These are phyloP conservation scores for Poeciliopsis prolifica DNA, from an alignment of 2,113 vertebrate genomes.

Conservation along the genomic window DNA sequence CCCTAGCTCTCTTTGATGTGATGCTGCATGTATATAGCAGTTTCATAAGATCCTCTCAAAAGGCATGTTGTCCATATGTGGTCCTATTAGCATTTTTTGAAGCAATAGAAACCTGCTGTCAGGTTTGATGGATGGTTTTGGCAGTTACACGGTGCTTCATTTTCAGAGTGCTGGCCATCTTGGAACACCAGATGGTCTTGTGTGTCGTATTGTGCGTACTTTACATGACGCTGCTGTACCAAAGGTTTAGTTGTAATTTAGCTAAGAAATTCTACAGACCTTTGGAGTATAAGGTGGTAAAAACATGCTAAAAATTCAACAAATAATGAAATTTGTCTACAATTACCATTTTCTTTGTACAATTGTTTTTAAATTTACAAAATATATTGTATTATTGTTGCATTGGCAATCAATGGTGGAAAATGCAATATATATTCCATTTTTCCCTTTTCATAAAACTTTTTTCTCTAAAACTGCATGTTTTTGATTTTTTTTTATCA, in stretches of 20 bases:
- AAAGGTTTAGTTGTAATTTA: constrained; percentile 8
- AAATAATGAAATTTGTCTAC: background rate
- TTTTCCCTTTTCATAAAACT: background rate
- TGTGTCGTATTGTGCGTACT: constrained; percentile 14
- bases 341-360: background rate
- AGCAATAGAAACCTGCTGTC: constrained; percentile 22
- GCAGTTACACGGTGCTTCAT: constrained; percentile 29
- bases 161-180: constrained; percentile 13
- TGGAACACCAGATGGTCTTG: constrained; percentile 30
- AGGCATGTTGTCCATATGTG: constrained; percentile 1
- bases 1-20: constrained; percentile 11
- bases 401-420: background rate
- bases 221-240: constrained; percentile 11
- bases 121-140: constrained; percentile 40
- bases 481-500: background rate
- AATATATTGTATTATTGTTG: background rate
- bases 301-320: background rate
- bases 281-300: too few species aligned
- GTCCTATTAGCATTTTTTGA: constrained; percentile 8
- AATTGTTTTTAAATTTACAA: background rate
- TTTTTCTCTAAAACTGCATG: background rate
- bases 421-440: background rate
- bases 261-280: background rate
- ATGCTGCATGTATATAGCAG: constrained; percentile 2
- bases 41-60: constrained; percentile 35